Evolutionary conservation across 2,888 invertebrate genomes (phyloP), one percentile per base, ranked within the genome.

Genomic region (Abrostola tripartita): DNA sequence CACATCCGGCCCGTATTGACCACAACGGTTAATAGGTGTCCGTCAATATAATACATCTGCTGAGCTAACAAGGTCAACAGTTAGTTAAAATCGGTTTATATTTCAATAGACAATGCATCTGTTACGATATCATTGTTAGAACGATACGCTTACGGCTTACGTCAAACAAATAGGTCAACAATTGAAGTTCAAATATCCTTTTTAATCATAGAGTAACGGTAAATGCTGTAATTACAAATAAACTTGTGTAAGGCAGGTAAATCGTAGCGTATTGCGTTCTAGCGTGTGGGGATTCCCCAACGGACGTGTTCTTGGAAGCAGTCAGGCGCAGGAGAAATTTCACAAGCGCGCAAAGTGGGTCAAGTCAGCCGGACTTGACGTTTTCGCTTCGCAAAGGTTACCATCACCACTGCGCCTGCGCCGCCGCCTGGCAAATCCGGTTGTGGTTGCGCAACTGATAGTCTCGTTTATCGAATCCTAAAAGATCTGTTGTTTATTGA

Each of bases 291-390:
- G 91, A 90, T 87, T 92, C 88, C 93, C 93, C 88, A 85, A 74
- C 84, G 83, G 82, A 79, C 84, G 83, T 81, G 86, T 92, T 93
- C 92, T 90, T 90, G 88, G 92, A 90, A 92, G 83, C 84, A 84
- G 82, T 83, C 86, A 86, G 82, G 85, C 88, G 88, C 86, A 83
- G 92, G 91, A 92, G 94, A 94, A 93, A 94, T 93, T 93, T 92
- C 93, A 91, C 91, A 93, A 94, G 90, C 86, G 73, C 80, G 76
- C 82, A 76, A 94, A 87, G 94, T 94, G 82, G 94, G 94, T 94
- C 94, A 92, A 92, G 93, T 86, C 91, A 90, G 92, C 92, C 94
- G 94, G 94, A 93, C 91, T 92, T 90, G 89, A 90, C 85, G 91
- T 92, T 92, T 91, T 91, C 90, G 92, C 91, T 86, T 86, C 87